Percentiles rank a stretch among this genome's conserved stretches.
These are phyloP conservation scores for Mus minutoides DNA, from an alignment of 2,797 vertebrate species.

Conservation along the genomic window DNA sequence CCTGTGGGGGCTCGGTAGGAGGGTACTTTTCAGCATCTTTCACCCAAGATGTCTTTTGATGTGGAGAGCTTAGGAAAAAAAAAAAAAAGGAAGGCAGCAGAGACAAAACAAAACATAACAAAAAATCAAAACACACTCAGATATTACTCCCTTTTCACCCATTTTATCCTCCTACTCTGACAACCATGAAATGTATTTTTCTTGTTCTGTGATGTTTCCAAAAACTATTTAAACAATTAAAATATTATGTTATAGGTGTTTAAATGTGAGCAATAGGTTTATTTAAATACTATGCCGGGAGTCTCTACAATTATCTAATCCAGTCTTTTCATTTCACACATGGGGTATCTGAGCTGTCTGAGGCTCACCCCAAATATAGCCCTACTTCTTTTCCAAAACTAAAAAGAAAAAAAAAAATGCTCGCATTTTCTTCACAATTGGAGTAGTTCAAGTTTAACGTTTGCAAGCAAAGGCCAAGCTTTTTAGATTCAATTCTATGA, in stretches of 20 bases:
- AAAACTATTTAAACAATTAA: background rate
- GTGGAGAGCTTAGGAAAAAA: background rate
- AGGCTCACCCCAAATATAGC: background rate
- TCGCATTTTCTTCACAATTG: conserved; percentile 5
- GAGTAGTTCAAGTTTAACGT: background rate
- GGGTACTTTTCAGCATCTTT: background rate
- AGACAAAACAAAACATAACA: conserved; percentile 10
- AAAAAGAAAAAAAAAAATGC: background rate
- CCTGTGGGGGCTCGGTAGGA: background rate
- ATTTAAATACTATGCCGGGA: background rate
- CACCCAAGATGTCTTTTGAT: background rate
- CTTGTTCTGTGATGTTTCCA: background rate
- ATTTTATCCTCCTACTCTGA: background rate
- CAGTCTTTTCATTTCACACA: background rate
- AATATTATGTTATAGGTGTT: background rate
- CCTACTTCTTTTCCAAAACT: background rate
- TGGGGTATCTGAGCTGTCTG: background rate
- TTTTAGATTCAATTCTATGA: background rate
- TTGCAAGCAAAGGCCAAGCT: background rate
- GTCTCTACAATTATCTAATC: background rate
- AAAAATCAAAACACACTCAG: background rate
- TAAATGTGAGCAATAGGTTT: background rate
- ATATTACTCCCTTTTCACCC: background rate
- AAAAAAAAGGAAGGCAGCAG: accelerated
- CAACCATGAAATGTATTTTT: background rate